phyloP scores from a whole-genome alignment of 2,888 invertebrate genomes.

The Cephalotes varians region DNA sequence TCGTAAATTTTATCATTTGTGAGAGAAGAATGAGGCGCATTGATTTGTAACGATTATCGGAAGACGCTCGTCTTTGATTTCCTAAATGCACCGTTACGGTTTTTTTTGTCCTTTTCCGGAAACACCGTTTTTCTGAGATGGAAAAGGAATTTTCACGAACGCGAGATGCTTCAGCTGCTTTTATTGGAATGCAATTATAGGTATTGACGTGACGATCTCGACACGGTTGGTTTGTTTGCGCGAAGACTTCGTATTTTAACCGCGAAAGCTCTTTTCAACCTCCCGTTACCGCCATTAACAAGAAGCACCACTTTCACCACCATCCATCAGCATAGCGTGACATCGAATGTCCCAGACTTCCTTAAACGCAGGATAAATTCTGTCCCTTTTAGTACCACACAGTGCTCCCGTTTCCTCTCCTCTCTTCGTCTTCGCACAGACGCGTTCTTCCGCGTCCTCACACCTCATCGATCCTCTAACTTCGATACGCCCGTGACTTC shows the following conservation, averaged over 20 bases:
- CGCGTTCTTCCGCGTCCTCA: constrained; percentile 11
- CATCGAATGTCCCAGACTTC: constrained; percentile 38
- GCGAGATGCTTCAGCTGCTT: constrained; percentile 79
- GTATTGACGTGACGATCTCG: constrained; percentile 74
- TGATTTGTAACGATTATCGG: constrained; percentile 3
- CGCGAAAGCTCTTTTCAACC: constrained; percentile 40
- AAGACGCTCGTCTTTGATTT: constrained; percentile 12
- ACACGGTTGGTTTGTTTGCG: constrained; percentile 61
- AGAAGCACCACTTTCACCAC: constrained; percentile 43
- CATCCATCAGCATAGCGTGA: constrained; percentile 48
- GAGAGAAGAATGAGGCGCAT: neutral
- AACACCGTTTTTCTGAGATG: constrained; percentile 54
- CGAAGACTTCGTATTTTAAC: constrained; percentile 46
- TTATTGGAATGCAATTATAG: constrained; percentile 79
- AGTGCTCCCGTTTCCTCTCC: neutral
- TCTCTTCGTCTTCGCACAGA: constrained; percentile 3
- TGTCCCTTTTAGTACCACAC: constrained; percentile 35
- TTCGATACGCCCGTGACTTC: constrained; percentile 36
- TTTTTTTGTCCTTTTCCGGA: neutral
- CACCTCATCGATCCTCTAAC: constrained; percentile 34
- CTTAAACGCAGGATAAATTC: constrained; percentile 48
- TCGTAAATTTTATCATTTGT: neutral
- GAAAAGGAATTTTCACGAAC: constrained; percentile 78
- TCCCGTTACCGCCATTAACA: constrained; percentile 47
- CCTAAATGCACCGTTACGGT: constrained; percentile 1